Base-by-base conservation (phyloP, 2,113 vertebrate species). In the Cyprinodon tularosa region DNA sequence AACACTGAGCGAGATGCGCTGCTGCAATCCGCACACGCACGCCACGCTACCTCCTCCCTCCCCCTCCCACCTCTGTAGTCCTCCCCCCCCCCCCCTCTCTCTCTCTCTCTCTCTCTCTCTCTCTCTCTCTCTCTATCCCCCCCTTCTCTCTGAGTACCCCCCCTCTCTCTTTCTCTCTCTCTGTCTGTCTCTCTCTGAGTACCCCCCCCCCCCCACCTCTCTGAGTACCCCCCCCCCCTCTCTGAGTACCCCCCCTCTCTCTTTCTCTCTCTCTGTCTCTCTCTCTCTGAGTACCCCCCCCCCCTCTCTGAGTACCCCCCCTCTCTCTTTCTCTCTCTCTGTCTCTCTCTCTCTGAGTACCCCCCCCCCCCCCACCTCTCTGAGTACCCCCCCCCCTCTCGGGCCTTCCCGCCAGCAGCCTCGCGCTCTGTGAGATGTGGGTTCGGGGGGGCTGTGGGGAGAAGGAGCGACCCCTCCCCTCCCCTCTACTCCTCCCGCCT, bases 1-100 rank as follows among this genome's bases (percentile, higher is more conserved):
- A 92, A 90, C 91, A 86, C 84, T 92, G 90, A 81, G 84, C 89
- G 77, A 89, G 92, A 90, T 93, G 94, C 91, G 91, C 86, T 95
- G 94, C 90, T 88, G 95, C 95, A 95, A 94, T 95, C 92, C 95
- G 95, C 94, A 89, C 92, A 78, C 92, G 88, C 88, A 90, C 29
- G 29, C 29, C 89, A 77, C 85, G 60, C 78, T 10, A 78, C 59
- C 75, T 64, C 75, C 48, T 68, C 71, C 40, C 62, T 71, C 67
- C 67, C 71, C 12, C 29, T 62, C 61, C 50, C 47, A 77, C 72
- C 72, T 22, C 79, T 68, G 74, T 66, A 76, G 59, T 68, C 50
- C 68, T 64, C 72, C 53, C 78, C 60, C 77, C 63, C 83, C 70
- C 85, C 66, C 70, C 45, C 22, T 73, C 29, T 29, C 29, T 29